These are phyloP conservation scores for Suillia variegata DNA, from an alignment of 2,888 invertebrate genomes.

Conservation along the genomic window DNA sequence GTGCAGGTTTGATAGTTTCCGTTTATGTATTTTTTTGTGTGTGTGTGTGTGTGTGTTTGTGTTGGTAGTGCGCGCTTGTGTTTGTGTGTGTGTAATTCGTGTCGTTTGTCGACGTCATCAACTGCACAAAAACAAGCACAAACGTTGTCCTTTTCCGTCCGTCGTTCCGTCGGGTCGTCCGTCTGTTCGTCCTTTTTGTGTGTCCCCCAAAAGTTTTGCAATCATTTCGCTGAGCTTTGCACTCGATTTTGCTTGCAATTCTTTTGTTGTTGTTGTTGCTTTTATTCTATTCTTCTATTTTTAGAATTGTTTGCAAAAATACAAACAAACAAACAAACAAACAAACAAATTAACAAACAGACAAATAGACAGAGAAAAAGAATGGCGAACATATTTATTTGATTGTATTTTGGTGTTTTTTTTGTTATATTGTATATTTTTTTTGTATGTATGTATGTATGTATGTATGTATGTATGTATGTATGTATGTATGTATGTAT, in stretches of 20 bases:
- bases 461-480: too few relatives aligned
- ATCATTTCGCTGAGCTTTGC: not conserved
- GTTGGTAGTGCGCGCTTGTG: not conserved
- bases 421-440: too few relatives aligned
- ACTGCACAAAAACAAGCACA: not conserved
- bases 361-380: too few relatives aligned
- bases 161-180: too few relatives aligned
- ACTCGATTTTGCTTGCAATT: not conserved
- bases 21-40: not conserved
- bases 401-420: too few relatives aligned
- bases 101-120: constrained; percentile 5
- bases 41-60: not conserved
- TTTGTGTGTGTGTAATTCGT: not conserved
- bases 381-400: too few relatives aligned
- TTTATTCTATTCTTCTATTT: constrained; percentile 7
- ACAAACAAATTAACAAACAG: too few relatives aligned
- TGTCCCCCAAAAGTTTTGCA: constrained; percentile 10
- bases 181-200: not conserved
- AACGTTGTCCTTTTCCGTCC: not conserved
- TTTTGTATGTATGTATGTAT: too few relatives aligned
- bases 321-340: too few relatives aligned
- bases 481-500: too few relatives aligned
- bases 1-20: not conserved
- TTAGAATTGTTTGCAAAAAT: not conserved
- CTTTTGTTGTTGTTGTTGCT: not conserved